These are phyloP conservation scores for Thamnaconus septentrionalis DNA, from an alignment of 2,113 vertebrate genomes.

Conservation along the genomic window DNA sequence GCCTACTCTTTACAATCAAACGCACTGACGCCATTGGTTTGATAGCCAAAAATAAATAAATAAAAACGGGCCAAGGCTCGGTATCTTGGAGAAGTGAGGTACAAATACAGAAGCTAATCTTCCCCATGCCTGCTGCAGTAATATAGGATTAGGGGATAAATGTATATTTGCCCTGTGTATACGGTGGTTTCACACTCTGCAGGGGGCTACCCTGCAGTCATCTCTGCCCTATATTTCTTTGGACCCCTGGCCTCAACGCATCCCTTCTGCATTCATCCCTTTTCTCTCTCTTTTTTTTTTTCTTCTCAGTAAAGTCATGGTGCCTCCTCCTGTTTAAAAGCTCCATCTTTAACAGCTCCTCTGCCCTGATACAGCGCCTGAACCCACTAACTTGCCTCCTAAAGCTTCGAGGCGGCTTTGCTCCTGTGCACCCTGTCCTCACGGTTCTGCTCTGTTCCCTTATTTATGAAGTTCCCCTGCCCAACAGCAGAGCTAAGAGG, in stretches of 20 bases:
- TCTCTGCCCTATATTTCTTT: slow-evolving; percentile 21
- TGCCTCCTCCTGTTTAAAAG: slow-evolving; percentile 33
- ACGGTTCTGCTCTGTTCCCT: neutral
- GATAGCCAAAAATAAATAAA: neutral
- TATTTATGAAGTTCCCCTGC: slow-evolving; percentile 4
- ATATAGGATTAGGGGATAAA: slow-evolving; percentile 7
- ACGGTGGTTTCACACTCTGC: neutral
- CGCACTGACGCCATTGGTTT: neutral
- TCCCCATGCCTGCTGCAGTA: slow-evolving; percentile 9
- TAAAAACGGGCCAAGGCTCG: too few species aligned
- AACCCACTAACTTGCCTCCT: slow-evolving; percentile 34
- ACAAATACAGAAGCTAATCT: slow-evolving; percentile 44
- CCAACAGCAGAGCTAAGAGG: neutral
- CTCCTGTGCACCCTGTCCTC: slow-evolving; percentile 30
- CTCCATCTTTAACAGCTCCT: slow-evolving; percentile 53
- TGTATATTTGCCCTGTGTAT: neutral
- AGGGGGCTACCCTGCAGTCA: slow-evolving; percentile 24
- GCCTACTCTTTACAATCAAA: neutral
- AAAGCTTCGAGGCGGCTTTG: slow-evolving; percentile 22
- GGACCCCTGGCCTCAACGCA: neutral
- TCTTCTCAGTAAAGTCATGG: slow-evolving; percentile 1
- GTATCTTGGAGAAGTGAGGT: slow-evolving; percentile 6
- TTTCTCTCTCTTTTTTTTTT: slow-evolving; percentile 3
- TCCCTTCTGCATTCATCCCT: slow-evolving; percentile 1
- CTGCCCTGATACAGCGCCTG: slow-evolving; percentile 19